Conservation (phyloP, 2,797 vertebrate species). For the Limosa lapponica region DNA sequence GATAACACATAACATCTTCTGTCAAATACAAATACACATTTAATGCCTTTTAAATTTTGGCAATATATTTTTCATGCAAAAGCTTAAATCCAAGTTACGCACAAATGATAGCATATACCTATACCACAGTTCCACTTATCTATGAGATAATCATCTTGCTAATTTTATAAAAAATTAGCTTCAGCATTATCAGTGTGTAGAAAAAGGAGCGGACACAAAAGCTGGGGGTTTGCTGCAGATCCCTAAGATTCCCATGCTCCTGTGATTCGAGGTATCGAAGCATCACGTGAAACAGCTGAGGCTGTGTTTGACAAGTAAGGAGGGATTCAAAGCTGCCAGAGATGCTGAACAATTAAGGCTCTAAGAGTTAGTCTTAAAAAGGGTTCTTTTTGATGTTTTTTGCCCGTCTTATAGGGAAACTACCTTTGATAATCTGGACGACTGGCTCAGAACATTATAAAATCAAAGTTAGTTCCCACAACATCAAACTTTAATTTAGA, state of each 20-base stretch:
- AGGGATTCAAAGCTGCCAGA: not conserved
- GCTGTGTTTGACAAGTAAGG: not conserved
- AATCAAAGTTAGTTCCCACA: slow-evolving; percentile 56
- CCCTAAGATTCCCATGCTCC: not conserved
- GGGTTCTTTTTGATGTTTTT: slow-evolving; percentile 38
- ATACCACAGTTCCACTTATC: not conserved
- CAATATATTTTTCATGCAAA: not conserved
- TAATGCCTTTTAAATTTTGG: not conserved
- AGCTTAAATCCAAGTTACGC: not conserved
- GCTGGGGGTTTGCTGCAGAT: accelerated
- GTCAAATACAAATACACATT: accelerated
- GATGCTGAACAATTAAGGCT: slow-evolving; percentile 28
- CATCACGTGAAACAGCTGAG: not conserved
- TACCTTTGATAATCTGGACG: slow-evolving; percentile 36
- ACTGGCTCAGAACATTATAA: slow-evolving; percentile 41
- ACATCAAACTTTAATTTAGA: slow-evolving; percentile 61
- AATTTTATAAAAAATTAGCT: not conserved
- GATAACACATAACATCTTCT: not conserved
- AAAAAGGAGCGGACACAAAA: not conserved
- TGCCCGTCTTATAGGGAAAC: not conserved
- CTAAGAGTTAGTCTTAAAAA: not conserved
- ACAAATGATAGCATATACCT: not conserved
- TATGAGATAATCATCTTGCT: not conserved
- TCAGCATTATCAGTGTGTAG: not conserved
- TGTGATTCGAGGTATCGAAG: not conserved